A percentile compares a stretch with the other conserved stretches of the same genome.
Conservation (phyloP, 2,113 vertebrate genomes). For the Cheirogaleus medius region DNA sequence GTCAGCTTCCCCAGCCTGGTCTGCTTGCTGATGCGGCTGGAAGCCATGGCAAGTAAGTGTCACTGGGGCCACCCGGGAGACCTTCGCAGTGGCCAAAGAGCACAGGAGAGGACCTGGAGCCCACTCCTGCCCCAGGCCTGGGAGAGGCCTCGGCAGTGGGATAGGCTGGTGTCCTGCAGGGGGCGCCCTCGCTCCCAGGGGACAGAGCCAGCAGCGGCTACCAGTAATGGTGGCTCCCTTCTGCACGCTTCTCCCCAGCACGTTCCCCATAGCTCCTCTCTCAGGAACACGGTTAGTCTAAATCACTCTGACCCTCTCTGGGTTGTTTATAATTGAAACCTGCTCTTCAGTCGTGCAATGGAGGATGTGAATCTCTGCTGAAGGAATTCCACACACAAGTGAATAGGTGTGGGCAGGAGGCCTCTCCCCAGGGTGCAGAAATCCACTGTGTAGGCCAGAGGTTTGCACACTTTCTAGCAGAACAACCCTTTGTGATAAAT, state of each 20-base stretch:
- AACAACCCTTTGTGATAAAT: background rate
- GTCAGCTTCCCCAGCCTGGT: conserved; percentile 81
- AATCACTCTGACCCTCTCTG: background rate
- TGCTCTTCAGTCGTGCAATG: background rate
- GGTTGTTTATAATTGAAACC: background rate
- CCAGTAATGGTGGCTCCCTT: background rate
- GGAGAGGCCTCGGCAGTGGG: background rate
- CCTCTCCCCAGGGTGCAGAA: background rate
- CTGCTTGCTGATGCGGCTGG: conserved; percentile 84
- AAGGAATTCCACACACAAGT: background rate
- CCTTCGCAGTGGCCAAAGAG: no score
- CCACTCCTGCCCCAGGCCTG: background rate
- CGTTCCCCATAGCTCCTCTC: background rate
- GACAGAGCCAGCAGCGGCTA: background rate
- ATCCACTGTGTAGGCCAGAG: background rate
- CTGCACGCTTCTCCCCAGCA: background rate
- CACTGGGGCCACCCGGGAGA: fast-evolving
- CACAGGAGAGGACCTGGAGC: background rate
- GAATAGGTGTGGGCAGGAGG: background rate
- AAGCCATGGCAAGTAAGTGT: conserved; percentile 84
- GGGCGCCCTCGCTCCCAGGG: background rate
- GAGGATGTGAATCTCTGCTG: background rate
- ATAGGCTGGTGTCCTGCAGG: background rate
- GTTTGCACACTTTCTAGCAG: background rate
- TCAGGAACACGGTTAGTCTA: background rate